phyloP scores from a whole-genome alignment of 1,140 invertebrate species.

The Drosophila ambigua region DNA sequence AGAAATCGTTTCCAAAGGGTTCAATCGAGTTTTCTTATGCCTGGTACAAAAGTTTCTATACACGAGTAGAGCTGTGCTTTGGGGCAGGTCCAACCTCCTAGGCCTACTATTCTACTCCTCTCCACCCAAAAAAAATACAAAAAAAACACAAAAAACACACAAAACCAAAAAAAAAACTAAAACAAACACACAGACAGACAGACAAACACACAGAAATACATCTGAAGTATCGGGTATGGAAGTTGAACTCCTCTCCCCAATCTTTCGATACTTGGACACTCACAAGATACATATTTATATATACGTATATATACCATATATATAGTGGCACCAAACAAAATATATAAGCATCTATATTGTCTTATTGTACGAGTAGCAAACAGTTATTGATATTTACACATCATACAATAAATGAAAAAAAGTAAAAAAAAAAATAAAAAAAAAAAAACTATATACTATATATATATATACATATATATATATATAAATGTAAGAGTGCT shows the following conservation, averaged over 20 bases:
- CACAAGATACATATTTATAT: constrained; percentile 54
- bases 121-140: constrained; percentile 11
- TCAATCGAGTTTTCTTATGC: constrained; percentile 23
- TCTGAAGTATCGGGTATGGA: no score
- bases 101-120: constrained; percentile 29
- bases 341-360: constrained; percentile 51
- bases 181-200: neutral
- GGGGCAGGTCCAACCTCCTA: constrained; percentile 7
- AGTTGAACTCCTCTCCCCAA: no score
- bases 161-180: neutral
- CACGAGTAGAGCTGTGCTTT: constrained; percentile 7
- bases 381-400: constrained; percentile 76
- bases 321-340: constrained; percentile 64
- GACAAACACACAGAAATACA: constrained; percentile 25
- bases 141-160: neutral
- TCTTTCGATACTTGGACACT: neutral
- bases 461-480: constrained; percentile 29
- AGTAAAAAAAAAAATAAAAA: constrained; percentile 22
- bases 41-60: constrained; percentile 33
- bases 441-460: constrained; percentile 17
- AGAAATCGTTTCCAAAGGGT: constrained; percentile 13
- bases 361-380: constrained; percentile 68
- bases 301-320: constrained; percentile 52
- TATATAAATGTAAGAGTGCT: constrained; percentile 47
- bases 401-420: constrained; percentile 47